These are phyloP conservation scores for Triops longicaudatus DNA, from an alignment of 1,140 invertebrate genomes.

Conservation along the genomic window DNA sequence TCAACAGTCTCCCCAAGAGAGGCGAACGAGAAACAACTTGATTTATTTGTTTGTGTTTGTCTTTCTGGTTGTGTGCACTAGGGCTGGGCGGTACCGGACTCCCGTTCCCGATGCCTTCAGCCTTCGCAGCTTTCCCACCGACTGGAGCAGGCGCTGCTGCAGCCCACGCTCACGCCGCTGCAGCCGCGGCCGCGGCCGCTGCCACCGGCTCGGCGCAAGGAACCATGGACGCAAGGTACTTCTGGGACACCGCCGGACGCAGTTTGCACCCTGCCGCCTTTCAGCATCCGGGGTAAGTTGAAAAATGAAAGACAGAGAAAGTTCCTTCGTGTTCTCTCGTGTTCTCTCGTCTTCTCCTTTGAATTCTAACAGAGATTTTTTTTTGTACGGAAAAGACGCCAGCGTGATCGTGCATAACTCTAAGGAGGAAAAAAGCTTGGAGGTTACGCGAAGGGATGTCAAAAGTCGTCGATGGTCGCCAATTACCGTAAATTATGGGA, in stretches of 20 bases:
- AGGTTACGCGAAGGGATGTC: not conserved
- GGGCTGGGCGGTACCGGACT: constrained; percentile 26
- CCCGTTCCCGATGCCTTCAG: constrained; percentile 28
- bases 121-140: constrained; percentile 29
- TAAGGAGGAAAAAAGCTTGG: not conserved
- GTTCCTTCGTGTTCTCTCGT: not conserved
- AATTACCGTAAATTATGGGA: constrained; percentile 5
- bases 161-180: constrained; percentile 21
- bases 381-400: not conserved
- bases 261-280: constrained; percentile 22
- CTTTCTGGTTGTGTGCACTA: not conserved
- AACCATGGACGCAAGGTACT: constrained; percentile 22
- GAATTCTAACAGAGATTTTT: no score
- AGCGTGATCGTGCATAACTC: constrained; percentile 6
- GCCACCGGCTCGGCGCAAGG: constrained; percentile 17
- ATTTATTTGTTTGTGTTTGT: constrained; percentile 23
- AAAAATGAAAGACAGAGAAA: not conserved
- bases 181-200: constrained; percentile 23
- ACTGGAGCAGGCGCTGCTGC: constrained; percentile 25
- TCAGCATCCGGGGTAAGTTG: constrained; percentile 26
- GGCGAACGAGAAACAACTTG: not conserved
- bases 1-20: not conserved
- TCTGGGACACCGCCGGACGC: constrained; percentile 26
- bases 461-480: constrained; percentile 9
- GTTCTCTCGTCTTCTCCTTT: no score